Evolutionary conservation across 2,888 invertebrate genomes (phyloP).

Genomic region (Meiosimyza decipiens): DNA sequence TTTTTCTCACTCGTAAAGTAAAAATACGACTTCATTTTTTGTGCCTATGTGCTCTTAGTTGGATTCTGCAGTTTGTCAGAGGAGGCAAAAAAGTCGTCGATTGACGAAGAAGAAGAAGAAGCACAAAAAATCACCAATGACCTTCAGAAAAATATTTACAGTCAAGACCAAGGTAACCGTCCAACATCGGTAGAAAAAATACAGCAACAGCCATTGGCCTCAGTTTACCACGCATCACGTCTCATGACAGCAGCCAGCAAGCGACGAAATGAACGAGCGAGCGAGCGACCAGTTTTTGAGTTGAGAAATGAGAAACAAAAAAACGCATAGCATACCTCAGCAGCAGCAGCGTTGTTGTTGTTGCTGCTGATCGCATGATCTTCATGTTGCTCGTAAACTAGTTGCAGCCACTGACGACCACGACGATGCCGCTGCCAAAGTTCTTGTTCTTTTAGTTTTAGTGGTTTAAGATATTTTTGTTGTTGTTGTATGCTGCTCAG

Average conservation of each 20-base stretch:
- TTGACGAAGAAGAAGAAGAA: slow-evolving; percentile 13
- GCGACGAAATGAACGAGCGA: slow-evolving; percentile 1
- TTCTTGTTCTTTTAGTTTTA: slow-evolving; percentile 2
- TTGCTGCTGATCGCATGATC: slow-evolving; percentile 19
- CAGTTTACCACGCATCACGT: slow-evolving; percentile 27
- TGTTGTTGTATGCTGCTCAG: slow-evolving; percentile 34
- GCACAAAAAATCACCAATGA: slow-evolving; percentile 27
- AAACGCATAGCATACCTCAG: not conserved
- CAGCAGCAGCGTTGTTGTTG: not conserved
- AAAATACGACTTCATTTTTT: not conserved
- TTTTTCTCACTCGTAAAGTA: not conserved
- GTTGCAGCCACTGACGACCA: slow-evolving; percentile 17
- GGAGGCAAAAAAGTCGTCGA: not conserved
- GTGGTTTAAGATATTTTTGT: slow-evolving; percentile 15
- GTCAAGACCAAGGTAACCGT: slow-evolving; percentile 36
- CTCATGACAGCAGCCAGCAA: slow-evolving; percentile 4
- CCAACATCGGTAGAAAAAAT: slow-evolving; percentile 4
- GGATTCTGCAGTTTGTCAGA: not conserved
- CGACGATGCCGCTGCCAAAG: slow-evolving; percentile 12
- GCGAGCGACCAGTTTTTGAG: not conserved
- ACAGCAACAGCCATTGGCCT: not conserved
- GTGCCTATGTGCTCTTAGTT: not conserved
- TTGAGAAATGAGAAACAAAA: not conserved
- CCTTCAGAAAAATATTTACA: slow-evolving; percentile 31
- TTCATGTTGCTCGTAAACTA: slow-evolving; percentile 36